Base-by-base conservation (phyloP, 2,888 invertebrate species). In the Megastigmus dorsalis region DNA sequence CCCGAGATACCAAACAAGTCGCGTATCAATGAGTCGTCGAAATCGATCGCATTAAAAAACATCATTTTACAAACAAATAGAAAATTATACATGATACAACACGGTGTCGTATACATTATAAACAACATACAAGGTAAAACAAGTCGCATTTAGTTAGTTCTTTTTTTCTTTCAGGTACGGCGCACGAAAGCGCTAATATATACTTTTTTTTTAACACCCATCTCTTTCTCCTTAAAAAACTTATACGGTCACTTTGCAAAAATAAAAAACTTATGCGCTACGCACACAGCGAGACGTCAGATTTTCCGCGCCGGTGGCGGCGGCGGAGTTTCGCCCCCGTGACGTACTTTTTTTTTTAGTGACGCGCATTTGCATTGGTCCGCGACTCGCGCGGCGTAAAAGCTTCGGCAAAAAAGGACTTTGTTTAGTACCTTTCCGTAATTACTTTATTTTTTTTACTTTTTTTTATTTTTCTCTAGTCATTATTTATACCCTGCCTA, bases 61-160 rank as follows among this genome's bases (percentile, higher is more conserved):
- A 67, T 75, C 45, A 36, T 65, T 74, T n/a, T 60, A 75, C n/a
- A 71, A 71, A 60, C 33, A 67, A 73, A 66, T 74, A 54, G 18
- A 73, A 73, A 69, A 50, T 74, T 55, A 69, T 69, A 63, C 33
- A 54, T 54, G 62, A 59, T 60, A 73, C 52, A 67, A 72, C 65
- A 72, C 55, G 55, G 23, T 55, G 59, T 54, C 59, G 54, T 73
- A n/a, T n/a, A 67, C n/a, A 43, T 67, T 59, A 60, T 66, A 67
- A 73, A 60, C 60, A 73, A 60, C 52, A 52, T 67, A 54, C 60
- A 73, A 59, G 45, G 28, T 67, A 67, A 66, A 52, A 59, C 54
- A 73, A 73, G 52, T 73, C 62, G 62, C 59, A 67, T 72, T 59
- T 43, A 52, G 62, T 52, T n/a, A n/a, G n/a, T n/a, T n/a, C n/a